These are phyloP conservation scores for Drosophila hawaiiensis DNA, from an alignment of 2,888 invertebrate genomes.

Conservation along the genomic window DNA sequence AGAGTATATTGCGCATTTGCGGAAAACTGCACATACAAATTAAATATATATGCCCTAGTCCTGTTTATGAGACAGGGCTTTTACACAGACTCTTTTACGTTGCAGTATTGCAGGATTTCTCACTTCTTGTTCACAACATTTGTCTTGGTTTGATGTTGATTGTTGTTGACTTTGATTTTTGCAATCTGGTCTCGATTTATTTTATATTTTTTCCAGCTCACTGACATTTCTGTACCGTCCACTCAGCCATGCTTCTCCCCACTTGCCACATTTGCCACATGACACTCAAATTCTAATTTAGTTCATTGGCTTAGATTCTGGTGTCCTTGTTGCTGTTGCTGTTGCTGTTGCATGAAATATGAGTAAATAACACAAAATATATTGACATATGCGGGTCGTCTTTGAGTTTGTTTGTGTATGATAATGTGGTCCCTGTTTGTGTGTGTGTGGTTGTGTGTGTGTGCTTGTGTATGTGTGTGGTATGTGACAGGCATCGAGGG, in stretches of 20 bases:
- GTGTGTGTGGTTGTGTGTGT: constrained; percentile 25
- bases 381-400: constrained; percentile 70
- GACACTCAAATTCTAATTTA: constrained; percentile 65
- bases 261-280: constrained; percentile 32
- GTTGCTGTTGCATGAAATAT: constrained; percentile 58
- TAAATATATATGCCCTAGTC: not conserved
- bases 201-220: constrained; percentile 75
- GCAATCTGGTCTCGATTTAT: constrained; percentile 78
- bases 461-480: constrained; percentile 30
- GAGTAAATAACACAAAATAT: constrained; percentile 71
- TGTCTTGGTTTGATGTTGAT: constrained; percentile 52
- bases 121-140: constrained; percentile 13
- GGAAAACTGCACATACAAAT: not conserved
- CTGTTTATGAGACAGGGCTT: not conserved
- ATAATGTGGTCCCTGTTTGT: constrained; percentile 1
- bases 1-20: not conserved
- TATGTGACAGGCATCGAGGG: constrained; percentile 36
- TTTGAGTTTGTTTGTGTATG: constrained; percentile 14
- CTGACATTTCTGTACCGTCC: constrained; percentile 60
- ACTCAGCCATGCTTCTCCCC: constrained; percentile 11
- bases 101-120: not conserved
- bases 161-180: constrained; percentile 77
- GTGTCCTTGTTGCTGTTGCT: constrained; percentile 27
- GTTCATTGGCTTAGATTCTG: constrained; percentile 64
- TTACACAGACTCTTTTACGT: not conserved